Conservation (phyloP, 2,888 invertebrate species). For the Archaeoteleia sp. region DNA sequence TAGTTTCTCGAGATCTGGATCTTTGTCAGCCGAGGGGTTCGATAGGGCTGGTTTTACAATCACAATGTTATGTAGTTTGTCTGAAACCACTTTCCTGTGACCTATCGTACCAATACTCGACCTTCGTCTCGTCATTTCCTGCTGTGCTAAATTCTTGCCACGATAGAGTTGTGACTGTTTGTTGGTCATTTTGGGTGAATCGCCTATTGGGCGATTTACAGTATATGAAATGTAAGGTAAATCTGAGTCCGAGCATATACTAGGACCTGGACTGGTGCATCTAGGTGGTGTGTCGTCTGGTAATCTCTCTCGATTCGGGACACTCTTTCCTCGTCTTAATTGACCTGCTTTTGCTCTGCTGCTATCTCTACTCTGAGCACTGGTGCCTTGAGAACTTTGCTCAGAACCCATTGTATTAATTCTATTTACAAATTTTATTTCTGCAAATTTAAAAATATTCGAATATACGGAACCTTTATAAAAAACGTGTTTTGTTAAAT, state of each 20-base stretch:
- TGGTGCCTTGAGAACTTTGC: slow-evolving; percentile 68
- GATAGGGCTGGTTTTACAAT: slow-evolving; percentile 83
- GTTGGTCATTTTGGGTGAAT: slow-evolving; percentile 87
- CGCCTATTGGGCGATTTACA: slow-evolving; percentile 91
- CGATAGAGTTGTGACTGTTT: slow-evolving; percentile 75
- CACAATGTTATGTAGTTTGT: slow-evolving; percentile 83
- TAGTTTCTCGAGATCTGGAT: slow-evolving; percentile 84
- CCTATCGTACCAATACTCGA: slow-evolving; percentile 58
- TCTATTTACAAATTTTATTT: too few relatives aligned
- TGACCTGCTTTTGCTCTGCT: slow-evolving; percentile 61
- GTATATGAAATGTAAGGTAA: slow-evolving; percentile 94
- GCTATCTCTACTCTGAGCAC: slow-evolving; percentile 55
- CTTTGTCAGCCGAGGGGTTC: slow-evolving; percentile 81
- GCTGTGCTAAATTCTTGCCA: slow-evolving; percentile 67
- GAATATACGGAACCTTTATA: too few relatives aligned
- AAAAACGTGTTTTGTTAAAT: too few relatives aligned
- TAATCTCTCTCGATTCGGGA: slow-evolving; percentile 68
- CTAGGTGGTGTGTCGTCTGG: slow-evolving; percentile 78
- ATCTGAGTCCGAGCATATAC: slow-evolving; percentile 92
- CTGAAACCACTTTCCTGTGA: slow-evolving; percentile 60
- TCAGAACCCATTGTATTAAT: slow-evolving; percentile 73
- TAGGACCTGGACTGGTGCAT: slow-evolving; percentile 89
- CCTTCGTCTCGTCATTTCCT: slow-evolving; percentile 66
- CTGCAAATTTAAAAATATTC: too few relatives aligned
- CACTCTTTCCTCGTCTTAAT: slow-evolving; percentile 71